A percentile compares a stretch with the other conserved stretches of the same genome.
These are phyloP conservation scores for Trachelus tabidus DNA, from an alignment of 2,888 invertebrate genomes.

Conservation along the genomic window DNA sequence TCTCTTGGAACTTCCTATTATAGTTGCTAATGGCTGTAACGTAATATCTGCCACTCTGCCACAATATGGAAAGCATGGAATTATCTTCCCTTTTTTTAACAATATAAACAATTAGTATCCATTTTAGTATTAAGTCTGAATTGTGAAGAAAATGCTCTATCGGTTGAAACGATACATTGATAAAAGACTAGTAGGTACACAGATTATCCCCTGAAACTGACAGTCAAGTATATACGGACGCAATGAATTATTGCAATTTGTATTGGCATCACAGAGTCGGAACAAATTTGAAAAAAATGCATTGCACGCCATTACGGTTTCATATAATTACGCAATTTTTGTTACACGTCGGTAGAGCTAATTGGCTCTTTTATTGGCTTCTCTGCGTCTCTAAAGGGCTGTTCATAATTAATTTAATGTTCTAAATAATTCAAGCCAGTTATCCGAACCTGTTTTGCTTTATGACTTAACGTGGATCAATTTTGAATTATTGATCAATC, in stretches of 20 bases:
- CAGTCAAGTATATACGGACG: not conserved
- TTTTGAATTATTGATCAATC: not conserved
- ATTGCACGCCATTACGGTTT: conserved; percentile 44
- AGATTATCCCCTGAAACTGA: not conserved
- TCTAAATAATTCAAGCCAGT: no score
- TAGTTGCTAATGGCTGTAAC: not conserved
- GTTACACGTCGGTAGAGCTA: conserved; percentile 39
- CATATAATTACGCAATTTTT: conserved; percentile 58
- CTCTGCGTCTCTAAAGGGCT: no score
- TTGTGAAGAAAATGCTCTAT: not conserved
- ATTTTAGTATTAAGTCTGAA: no score
- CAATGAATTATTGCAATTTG: not conserved
- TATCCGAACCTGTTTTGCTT: not conserved
- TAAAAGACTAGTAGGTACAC: not conserved
- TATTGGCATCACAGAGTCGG: not conserved
- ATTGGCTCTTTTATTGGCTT: no score
- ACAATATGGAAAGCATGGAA: no score
- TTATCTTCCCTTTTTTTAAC: no score
- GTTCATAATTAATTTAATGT: no score
- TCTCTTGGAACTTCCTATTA: not conserved
- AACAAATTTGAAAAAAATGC: not conserved
- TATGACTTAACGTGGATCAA: not conserved
- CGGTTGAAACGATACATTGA: not conserved
- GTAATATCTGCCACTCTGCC: not conserved
- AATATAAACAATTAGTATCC: not conserved